Conservation (phyloP, 2,888 invertebrate species). For the Proisotoma minuta region DNA sequence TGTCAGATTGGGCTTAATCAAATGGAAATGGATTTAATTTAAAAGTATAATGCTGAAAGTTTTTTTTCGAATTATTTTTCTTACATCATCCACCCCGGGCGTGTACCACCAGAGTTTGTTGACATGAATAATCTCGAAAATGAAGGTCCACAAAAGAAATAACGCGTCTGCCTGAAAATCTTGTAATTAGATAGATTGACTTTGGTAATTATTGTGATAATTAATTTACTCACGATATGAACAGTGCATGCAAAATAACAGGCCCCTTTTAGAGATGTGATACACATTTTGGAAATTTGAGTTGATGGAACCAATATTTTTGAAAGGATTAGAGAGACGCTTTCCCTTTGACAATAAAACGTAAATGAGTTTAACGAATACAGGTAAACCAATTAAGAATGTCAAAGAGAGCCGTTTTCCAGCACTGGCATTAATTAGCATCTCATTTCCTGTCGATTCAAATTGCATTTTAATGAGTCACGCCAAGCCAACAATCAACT, state of each 20-base stretch:
- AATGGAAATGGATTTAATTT: not conserved
- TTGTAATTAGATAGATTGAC: not conserved
- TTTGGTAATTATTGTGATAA: not conserved
- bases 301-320: too few relatives aligned
- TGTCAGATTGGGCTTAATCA: slow-evolving; percentile 25
- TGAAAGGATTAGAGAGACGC: too few relatives aligned
- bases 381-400: not conserved
- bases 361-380: not conserved
- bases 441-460: not conserved
- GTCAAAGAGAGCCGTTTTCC: not conserved
- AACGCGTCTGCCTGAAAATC: slow-evolving; percentile 26
- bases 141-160: slow-evolving; percentile 28
- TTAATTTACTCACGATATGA: slow-evolving; percentile 29
- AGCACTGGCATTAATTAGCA: not conserved
- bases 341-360: not conserved
- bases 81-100: slow-evolving; percentile 25
- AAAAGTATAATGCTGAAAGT: not conserved
- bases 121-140: slow-evolving; percentile 30
- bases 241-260: slow-evolving; percentile 32
- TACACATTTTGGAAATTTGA: slow-evolving; percentile 26
- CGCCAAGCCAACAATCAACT: too few relatives aligned
- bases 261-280: slow-evolving; percentile 25
- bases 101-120: slow-evolving; percentile 31
- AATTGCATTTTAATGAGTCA: slow-evolving; percentile 2
- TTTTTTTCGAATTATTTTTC: slow-evolving; percentile 9